A percentile compares a stretch with the other conserved stretches of the same genome.
Conservation (phyloP, 92 coral and sea anemone genomes). For the Umimayanthus kanabou region DNA sequence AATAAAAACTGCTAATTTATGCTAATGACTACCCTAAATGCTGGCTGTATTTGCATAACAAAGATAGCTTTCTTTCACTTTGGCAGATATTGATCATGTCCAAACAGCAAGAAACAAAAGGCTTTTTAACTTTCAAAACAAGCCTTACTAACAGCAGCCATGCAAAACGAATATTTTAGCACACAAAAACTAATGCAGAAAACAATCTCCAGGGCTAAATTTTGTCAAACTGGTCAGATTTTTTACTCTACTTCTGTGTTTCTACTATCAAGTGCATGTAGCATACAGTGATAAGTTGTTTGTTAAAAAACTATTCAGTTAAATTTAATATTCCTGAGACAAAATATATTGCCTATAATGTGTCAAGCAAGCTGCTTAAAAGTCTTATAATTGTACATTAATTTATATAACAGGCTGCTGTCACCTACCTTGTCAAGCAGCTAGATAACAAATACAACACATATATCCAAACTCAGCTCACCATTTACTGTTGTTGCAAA, state of each 20-base stretch:
- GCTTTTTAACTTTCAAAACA: conserved; percentile 40
- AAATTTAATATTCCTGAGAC: too few relatives aligned
- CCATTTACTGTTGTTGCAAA: too few relatives aligned
- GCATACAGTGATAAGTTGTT: background rate
- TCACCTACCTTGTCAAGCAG: too few relatives aligned
- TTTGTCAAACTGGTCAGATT: background rate
- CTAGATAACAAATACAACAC: too few relatives aligned
- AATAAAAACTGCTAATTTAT: conserved; percentile 66
- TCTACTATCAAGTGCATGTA: background rate
- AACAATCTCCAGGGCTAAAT: background rate
- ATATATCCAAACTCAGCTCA: too few relatives aligned
- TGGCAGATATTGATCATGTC: conserved; percentile 39
- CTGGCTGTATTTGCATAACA: conserved; percentile 78
- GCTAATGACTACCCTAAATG: conserved; percentile 75
- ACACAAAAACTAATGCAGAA: background rate
- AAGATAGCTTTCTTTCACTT: conserved; percentile 44
- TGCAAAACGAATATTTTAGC: conserved; percentile 19
- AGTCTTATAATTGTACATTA: too few relatives aligned
- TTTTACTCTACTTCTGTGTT: background rate
- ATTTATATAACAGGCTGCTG: too few relatives aligned
- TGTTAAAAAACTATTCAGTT: background rate
- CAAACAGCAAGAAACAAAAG: conserved; percentile 39
- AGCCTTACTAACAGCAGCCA: conserved; percentile 17
- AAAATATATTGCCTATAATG: too few relatives aligned
- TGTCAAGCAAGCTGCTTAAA: too few relatives aligned